Percentiles rank a stretch among this genome's conserved stretches.
Evolutionary conservation across 2,888 invertebrate species (phyloP).

Genomic region (Chesias legatella): DNA sequence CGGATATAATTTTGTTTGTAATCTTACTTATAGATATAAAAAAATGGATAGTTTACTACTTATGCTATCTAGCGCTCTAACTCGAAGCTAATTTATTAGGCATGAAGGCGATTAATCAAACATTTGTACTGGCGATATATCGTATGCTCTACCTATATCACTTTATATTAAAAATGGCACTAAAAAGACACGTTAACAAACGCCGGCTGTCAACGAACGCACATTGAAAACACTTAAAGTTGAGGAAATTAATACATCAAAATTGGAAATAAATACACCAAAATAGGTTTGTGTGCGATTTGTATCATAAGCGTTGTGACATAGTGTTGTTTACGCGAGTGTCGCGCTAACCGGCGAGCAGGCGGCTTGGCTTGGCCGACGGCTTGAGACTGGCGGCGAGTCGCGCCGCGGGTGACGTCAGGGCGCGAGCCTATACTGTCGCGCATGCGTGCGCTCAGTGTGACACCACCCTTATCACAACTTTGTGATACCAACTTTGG

Average conservation of each 20-base stretch:
- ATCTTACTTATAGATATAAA: conserved; percentile 31
- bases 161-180: conserved; percentile 66
- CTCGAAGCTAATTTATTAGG: conserved; percentile 63
- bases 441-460: conserved; percentile 37
- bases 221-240: conserved; percentile 29
- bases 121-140: conserved; percentile 74
- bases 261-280: conserved; percentile 62
- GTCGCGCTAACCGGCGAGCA: conserved; percentile 47
- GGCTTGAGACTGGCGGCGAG: conserved; percentile 45
- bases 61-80: conserved; percentile 66
- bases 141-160: conserved; percentile 60
- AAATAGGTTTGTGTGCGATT: conserved; percentile 32
- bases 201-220: conserved; percentile 20
- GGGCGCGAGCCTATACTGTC: conserved; percentile 28
- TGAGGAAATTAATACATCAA: conserved; percentile 67
- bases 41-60: conserved; percentile 9
- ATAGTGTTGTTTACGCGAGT: conserved; percentile 56
- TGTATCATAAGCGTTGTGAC: conserved; percentile 33
- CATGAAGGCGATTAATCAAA: conserved; percentile 72
- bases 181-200: conserved; percentile 68
- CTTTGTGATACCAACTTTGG: conserved; percentile 29
- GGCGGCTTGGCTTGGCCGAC: conserved; percentile 43
- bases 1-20: conserved; percentile 42
- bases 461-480: conserved; percentile 25
- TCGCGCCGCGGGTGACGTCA: conserved; percentile 46